These are phyloP conservation scores for Heliothis peltigera DNA, from an alignment of 2,888 invertebrate species.

Conservation along the genomic window DNA sequence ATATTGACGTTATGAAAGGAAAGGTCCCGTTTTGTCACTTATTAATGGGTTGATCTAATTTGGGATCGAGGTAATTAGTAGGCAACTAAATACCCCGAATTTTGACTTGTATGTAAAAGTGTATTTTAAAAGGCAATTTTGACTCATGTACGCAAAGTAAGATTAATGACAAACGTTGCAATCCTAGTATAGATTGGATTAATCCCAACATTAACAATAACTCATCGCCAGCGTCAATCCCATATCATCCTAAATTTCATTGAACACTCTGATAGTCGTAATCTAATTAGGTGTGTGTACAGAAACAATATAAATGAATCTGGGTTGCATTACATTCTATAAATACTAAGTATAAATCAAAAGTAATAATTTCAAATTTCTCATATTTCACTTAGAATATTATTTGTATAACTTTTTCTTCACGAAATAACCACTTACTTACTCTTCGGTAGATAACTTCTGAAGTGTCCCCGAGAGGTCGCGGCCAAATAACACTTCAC, in stretches of 20 bases:
- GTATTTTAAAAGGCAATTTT: neutral
- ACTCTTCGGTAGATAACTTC: constrained; percentile 34
- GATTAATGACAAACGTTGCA: constrained; percentile 14
- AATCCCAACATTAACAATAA: constrained; percentile 5
- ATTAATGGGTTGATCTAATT: constrained; percentile 55
- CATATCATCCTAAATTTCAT: constrained; percentile 7
- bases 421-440: constrained; percentile 34
- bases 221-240: neutral
- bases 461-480: constrained; percentile 37
- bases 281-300: constrained; percentile 8
- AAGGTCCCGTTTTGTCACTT: constrained; percentile 37
- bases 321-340: neutral
- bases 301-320: constrained; percentile 8
- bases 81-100: constrained; percentile 18
- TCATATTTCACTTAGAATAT: no score
- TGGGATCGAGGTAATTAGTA: constrained; percentile 44
- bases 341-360: neutral
- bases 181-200: constrained; percentile 5
- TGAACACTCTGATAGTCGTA: constrained; percentile 2
- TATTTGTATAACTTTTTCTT: neutral
- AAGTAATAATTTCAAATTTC: no score
- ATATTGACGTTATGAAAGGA: constrained; percentile 28
- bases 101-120: constrained; percentile 19
- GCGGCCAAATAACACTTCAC: constrained; percentile 39
- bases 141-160: constrained; percentile 9